Evolutionary conservation across 2,113 vertebrate genomes (phyloP).

Genomic region (Thunnus thynnus): DNA sequence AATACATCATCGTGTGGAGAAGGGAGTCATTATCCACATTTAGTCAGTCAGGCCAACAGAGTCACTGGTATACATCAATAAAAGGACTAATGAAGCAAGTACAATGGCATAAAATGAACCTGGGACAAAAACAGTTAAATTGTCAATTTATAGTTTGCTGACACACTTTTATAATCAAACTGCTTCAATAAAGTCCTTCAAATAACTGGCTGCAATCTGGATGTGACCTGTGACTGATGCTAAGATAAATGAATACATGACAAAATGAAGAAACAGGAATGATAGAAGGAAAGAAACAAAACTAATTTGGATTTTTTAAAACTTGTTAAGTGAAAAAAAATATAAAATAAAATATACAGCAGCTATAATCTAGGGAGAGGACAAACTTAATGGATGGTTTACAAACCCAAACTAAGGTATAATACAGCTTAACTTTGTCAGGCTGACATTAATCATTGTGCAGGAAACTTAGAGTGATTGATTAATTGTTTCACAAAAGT

Average conservation of each 20-base stretch:
- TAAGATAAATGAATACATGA: neutral
- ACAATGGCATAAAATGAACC: neutral
- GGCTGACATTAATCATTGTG: too few relatives aligned
- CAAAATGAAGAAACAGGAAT: neutral
- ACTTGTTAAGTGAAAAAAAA: too few relatives aligned
- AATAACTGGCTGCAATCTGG: neutral
- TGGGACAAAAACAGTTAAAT: neutral
- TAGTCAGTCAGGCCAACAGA: neutral
- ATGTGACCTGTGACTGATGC: neutral
- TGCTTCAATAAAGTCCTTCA: neutral
- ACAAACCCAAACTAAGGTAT: neutral
- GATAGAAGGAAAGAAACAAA: too few relatives aligned
- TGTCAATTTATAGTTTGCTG: neutral
- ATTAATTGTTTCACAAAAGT: neutral
- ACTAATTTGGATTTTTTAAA: too few relatives aligned
- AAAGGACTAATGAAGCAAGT: neutral
- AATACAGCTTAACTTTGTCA: neutral
- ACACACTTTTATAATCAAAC: neutral
- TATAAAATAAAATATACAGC: too few relatives aligned
- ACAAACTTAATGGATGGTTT: neutral
- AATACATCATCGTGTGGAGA: neutral
- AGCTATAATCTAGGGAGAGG: too few relatives aligned
- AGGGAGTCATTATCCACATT: slow-evolving; percentile 17
- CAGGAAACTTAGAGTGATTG: too few relatives aligned
- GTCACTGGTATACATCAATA: neutral